Evolutionary conservation across 1,140 invertebrate genomes (phyloP), one percentile per base, ranked within the genome.

Genomic region (Papilio helenus): DNA sequence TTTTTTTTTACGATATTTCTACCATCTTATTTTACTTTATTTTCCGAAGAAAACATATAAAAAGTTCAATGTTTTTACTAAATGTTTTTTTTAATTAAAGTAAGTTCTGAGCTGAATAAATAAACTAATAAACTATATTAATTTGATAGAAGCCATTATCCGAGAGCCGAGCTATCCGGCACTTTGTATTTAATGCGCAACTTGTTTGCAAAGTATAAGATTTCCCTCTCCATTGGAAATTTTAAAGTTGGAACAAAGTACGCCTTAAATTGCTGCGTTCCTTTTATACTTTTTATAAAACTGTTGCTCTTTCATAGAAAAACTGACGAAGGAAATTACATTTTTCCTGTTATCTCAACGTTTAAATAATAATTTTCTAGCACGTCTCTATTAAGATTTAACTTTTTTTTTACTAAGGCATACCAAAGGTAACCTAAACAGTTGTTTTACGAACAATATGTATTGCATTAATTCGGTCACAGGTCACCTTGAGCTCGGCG

Each of bases 271-370:
- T 23, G 23, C 39, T 20, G 72, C 20, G 7, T 26, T 49, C n/a
- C 23, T 72, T 42, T 74, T 23, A 29, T 71, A n/a, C 26, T 49
- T 74, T 46, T 74, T 74, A 46, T 49, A 26, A 74, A 49, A 39
- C 72, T 74, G 39, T 74, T 74, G 72, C 72, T 74, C 20, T 74
- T 29, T 74, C 44, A 26, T 49, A 29, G 46, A 74, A 44, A 74
- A 46, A 42, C 42, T 23, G 34, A 44, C 8, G 46, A 73, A 73
- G 42, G 20, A 20, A 72, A 72, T 42, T 42, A 1, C 3, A 68
- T 18, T 68, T 29, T 68, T 68, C 23, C 26, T 8, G 2, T 4
- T 18, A 29, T 29, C 58, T 61, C 12, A 61, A 61, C 58, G 58
- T 29, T 23, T 61, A 61, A 26, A 61, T 26, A 10, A 20, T 58